phyloP scores from a whole-genome alignment of 1,140 invertebrate species.

The honey bee (Apis mellifera) region Amel_HAv3.1 CM009940.2:2107001-2107500 shows the following conservation, averaged over 20 bases:
- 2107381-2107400: no score
- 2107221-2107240: not conserved
- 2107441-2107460: no score
- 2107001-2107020: conserved; percentile 38
- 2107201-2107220: not conserved
- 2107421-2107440: no score
- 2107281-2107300: conserved; percentile 36
- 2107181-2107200: not conserved
- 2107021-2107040: conserved; percentile 63
- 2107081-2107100: conserved; percentile 62
- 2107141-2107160: conserved; percentile 14
- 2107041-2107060: conserved; percentile 47
- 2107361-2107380: no score
- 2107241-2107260: not conserved
- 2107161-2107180: conserved; percentile 34
- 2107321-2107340: conserved; percentile 24
- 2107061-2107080: conserved; percentile 59
- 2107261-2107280: conserved; percentile 21
- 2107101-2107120: conserved; percentile 58
- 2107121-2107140: conserved; percentile 18
- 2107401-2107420: no score
- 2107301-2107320: conserved; percentile 25
- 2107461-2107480: no score
- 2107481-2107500: no score
- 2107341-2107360: not conserved